Percentiles rank a stretch among this genome's conserved stretches.
These are phyloP conservation scores for Amphiprion clarkii DNA, from an alignment of 2,797 vertebrate genomes.

Conservation along the genomic window DNA sequence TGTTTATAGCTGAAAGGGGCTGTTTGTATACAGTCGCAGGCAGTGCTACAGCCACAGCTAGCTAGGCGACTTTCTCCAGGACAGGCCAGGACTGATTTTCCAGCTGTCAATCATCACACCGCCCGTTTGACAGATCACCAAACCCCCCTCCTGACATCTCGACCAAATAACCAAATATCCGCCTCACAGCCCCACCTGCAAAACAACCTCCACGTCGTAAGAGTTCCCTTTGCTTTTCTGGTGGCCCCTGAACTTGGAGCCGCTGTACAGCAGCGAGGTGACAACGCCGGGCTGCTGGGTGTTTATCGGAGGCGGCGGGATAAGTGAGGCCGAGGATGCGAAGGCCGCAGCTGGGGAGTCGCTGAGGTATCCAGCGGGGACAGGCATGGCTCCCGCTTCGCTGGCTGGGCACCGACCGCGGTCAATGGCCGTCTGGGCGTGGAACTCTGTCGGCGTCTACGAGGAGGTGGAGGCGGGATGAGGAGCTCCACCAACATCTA, in stretches of 20 bases:
- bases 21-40: slow-evolving; percentile 2
- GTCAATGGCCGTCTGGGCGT: slow-evolving; percentile 76
- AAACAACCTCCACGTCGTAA: slow-evolving; percentile 98
- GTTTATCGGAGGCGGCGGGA: slow-evolving; percentile 97
- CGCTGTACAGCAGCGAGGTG: slow-evolving; percentile 97
- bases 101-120: slow-evolving; percentile 77
- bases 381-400: slow-evolving; percentile 82
- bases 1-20: not conserved
- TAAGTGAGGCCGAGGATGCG: slow-evolving; percentile 89
- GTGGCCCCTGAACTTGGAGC: slow-evolving; percentile 96
- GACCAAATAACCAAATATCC: slow-evolving; percentile 15
- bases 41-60: slow-evolving; percentile 34
- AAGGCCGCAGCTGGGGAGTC: slow-evolving; percentile 79
- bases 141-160: slow-evolving; percentile 61
- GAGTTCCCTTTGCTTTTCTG: slow-evolving; percentile 99
- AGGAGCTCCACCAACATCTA: slow-evolving; percentile 67
- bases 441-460: slow-evolving; percentile 62
- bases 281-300: slow-evolving; percentile 96
- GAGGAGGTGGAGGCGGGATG: slow-evolving; percentile 34
- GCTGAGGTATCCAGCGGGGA: slow-evolving; percentile 81
- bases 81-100: slow-evolving; percentile 65
- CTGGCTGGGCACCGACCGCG: slow-evolving; percentile 82
- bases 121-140: slow-evolving; percentile 75
- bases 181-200: slow-evolving; percentile 88
- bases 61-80: slow-evolving; percentile 16